Base-by-base conservation (phyloP, 2,113 vertebrate genomes). In the Carassius auratus region DNA sequence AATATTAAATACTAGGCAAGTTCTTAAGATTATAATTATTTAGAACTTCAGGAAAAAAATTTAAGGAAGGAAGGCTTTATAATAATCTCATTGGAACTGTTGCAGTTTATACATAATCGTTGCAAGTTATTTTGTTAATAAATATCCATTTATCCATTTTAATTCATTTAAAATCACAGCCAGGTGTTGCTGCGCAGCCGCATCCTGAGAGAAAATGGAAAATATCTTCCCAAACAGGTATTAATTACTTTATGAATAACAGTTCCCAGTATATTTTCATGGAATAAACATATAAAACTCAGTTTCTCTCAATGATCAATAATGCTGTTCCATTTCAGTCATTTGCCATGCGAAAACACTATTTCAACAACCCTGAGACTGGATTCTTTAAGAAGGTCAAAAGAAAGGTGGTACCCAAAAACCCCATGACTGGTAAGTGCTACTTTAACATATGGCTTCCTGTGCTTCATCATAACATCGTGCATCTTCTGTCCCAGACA, bases 361-460 rank as follows among this genome's bases (percentile, higher is more conserved):
- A 94, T 84, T 96, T 96, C 88, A 96, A 96, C 76, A 85, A 96
- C 48, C 23, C 91, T 8, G 96, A 96, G 77, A 96, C 92, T 0
- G 96, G 96, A 5, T 96, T 96, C 89, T 95, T 96, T 86, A 95
- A 95, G 92, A 95, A 85, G 85, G 95, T 94, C 55, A 96, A 96
- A 89, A 95, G 95, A 89, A 96, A 96, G 90, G 94, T 96, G 6
- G 86, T 93, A 15, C 93, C 94, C 68, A 95, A 95, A 90, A 96
- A 96, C 88, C 96, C 95, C 0, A 95, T 96, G 91, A 96, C 95
- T 82, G 96, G 95, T 96, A 85, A 86, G 88, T 19, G 8, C 4
- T 66, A 5, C 45, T 45, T 6, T 7, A 45, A 45, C 48, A 33
- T 48, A 75, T 15, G n/a, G 26, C 21, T n/a, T 19, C 9, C 23